phyloP scores from a whole-genome alignment of 2,113 vertebrate genomes.

The Microcebus lehilahytsara region DNA sequence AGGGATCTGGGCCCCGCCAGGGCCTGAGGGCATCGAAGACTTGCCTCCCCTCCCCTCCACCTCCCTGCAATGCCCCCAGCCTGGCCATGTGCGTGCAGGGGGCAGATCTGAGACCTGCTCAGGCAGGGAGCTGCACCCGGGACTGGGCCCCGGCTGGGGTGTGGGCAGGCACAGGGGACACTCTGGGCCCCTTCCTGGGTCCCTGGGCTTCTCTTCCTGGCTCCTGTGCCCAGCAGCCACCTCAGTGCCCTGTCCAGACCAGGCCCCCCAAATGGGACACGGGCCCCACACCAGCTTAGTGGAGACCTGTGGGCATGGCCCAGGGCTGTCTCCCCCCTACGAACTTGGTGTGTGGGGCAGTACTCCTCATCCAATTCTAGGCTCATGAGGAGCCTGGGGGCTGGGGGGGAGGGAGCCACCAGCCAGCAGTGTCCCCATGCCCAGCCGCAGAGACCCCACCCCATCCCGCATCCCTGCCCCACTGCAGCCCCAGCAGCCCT shows the following conservation, averaged over 20 bases:
- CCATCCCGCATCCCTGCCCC: not conserved
- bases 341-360: no score
- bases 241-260: not conserved
- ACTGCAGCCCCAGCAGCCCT: not conserved
- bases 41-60: rapidly evolving
- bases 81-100: not conserved
- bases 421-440: no score
- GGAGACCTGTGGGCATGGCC: rapidly evolving
- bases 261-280: rapidly evolving
- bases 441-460: not conserved
- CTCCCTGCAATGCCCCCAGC: not conserved
- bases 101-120: not conserved
- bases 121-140: not conserved
- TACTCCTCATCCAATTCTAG: not conserved
- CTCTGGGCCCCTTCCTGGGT: no score
- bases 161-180: not conserved
- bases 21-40: not conserved
- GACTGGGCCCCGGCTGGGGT: not conserved
- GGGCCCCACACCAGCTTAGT: rapidly evolving
- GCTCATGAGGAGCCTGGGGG: not conserved
- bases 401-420: no score
- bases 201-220: not conserved
- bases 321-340: rapidly evolving
- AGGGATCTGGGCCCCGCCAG: rapidly evolving
- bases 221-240: not conserved